These are phyloP conservation scores for Cantharis rustica DNA, from an alignment of 2,888 invertebrate species.

Conservation along the genomic window DNA sequence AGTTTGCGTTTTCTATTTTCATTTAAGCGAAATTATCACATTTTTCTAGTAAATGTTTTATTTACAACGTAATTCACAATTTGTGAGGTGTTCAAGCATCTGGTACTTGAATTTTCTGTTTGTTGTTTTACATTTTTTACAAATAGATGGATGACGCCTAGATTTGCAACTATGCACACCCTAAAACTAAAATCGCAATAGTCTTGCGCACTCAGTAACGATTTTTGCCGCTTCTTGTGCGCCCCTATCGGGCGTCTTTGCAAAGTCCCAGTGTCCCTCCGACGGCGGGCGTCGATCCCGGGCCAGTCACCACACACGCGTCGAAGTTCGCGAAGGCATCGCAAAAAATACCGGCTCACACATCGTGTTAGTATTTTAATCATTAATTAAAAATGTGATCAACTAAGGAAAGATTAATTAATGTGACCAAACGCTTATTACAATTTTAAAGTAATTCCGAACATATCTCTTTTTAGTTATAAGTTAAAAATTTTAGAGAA, in stretches of 20 bases:
- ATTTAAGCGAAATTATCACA: background rate
- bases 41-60: background rate
- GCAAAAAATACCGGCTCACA: constrained; percentile 22
- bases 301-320: constrained; percentile 51
- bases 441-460: constrained; percentile 1
- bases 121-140: constrained; percentile 3
- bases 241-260: constrained; percentile 45
- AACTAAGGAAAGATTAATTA: constrained; percentile 2
- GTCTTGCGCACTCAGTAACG: constrained; percentile 55
- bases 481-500: background rate
- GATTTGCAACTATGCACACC: constrained; percentile 29
- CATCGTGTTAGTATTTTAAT: constrained; percentile 14
- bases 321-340: constrained; percentile 42
- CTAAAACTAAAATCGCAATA: constrained; percentile 27
- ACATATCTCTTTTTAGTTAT: background rate
- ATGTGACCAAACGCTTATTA: background rate
- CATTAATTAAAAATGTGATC: constrained; percentile 4
- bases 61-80: background rate
- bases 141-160: constrained; percentile 12
- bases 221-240: constrained; percentile 49
- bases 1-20: background rate
- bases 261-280: constrained; percentile 52
- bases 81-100: background rate
- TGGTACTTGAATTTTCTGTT: background rate
- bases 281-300: constrained; percentile 53